phyloP scores from a whole-genome alignment of 2,888 invertebrate species.

The Nomada fabriciana region DNA sequence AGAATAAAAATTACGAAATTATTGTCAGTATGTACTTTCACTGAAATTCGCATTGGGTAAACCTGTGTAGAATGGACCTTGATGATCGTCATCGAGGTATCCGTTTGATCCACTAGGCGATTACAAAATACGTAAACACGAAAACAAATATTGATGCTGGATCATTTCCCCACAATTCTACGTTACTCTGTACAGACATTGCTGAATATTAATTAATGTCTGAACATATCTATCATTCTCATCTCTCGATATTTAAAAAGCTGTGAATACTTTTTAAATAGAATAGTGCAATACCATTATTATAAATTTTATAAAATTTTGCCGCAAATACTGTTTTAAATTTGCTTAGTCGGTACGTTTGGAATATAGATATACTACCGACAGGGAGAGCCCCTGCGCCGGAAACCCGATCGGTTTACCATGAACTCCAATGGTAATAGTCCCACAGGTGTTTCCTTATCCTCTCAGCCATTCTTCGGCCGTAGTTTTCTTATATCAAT shows the following conservation, averaged over 20 bases:
- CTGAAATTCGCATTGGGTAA: slow-evolving; percentile 38
- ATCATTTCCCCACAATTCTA: background rate
- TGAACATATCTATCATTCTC: no score
- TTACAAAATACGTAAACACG: slow-evolving; percentile 35
- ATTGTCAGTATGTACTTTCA: slow-evolving; percentile 40
- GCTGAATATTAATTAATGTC: no score
- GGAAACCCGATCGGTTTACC: background rate
- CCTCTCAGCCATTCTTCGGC: no score
- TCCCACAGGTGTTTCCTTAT: no score
- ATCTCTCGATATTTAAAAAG: no score
- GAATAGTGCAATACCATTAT: no score
- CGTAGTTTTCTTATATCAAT: no score
- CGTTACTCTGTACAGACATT: no score
- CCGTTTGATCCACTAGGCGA: slow-evolving; percentile 20
- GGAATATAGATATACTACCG: background rate
- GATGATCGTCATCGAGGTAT: background rate
- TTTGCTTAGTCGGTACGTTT: slow-evolving; percentile 23
- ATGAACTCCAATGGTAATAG: background rate
- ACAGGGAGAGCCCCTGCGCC: slow-evolving; percentile 13
- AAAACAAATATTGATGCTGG: slow-evolving; percentile 19
- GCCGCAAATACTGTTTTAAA: background rate
- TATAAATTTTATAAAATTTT: background rate
- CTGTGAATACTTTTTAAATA: background rate
- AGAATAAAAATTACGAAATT: slow-evolving; percentile 55
- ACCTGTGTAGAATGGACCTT: slow-evolving; percentile 13